These are phyloP conservation scores for Chinchilla lanigera DNA, from an alignment of 2,113 vertebrate species.

Conservation along the genomic window DNA sequence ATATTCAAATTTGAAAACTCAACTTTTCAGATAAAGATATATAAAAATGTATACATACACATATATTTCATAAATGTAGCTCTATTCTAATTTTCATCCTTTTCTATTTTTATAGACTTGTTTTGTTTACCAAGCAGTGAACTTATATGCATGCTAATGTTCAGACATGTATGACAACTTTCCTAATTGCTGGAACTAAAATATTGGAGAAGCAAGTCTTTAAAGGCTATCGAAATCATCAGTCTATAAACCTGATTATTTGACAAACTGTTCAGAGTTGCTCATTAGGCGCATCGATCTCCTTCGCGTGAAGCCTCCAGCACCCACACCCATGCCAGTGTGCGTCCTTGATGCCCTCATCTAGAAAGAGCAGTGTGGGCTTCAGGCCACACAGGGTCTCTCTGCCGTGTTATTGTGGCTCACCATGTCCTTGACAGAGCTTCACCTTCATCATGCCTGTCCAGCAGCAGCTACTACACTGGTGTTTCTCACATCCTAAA, in stretches of 20 bases:
- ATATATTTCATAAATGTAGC: background rate
- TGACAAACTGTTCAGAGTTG: background rate
- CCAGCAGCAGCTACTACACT: no score
- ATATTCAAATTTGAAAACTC: constrained; percentile 15
- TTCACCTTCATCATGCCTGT: background rate
- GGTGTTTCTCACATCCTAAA: background rate
- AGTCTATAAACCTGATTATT: background rate
- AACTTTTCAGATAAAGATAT: background rate
- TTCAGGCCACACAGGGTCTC: no score
- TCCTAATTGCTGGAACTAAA: constrained; percentile 19
- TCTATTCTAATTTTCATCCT: background rate
- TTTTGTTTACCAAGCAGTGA: constrained; percentile 49
- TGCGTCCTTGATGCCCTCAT: accelerated
- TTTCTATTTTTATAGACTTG: background rate
- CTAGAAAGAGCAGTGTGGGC: background rate
- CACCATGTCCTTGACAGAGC: no score
- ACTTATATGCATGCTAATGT: background rate
- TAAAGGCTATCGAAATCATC: background rate
- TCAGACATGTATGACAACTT: constrained; percentile 34
- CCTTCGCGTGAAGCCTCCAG: background rate
- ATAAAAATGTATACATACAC: background rate
- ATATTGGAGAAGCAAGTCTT: background rate
- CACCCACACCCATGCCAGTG: accelerated
- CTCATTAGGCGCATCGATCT: background rate
- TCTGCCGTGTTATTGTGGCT: background rate